These are phyloP conservation scores for Daktulosphaira vitifoliae DNA, from an alignment of 1,140 invertebrate genomes.

Conservation along the genomic window DNA sequence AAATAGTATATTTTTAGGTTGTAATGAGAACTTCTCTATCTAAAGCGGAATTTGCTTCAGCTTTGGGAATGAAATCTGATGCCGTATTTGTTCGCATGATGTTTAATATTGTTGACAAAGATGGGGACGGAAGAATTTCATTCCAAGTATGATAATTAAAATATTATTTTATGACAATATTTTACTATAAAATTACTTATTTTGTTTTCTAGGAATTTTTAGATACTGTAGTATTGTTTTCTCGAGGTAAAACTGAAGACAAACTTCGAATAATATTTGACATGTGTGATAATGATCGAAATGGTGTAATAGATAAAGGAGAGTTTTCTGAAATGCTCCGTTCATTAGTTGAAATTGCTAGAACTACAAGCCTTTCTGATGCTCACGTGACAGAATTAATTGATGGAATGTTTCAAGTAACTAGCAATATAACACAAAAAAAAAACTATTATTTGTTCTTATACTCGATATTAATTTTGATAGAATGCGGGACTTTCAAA, in stretches of 20 bases:
- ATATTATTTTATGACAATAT: too few relatives aligned
- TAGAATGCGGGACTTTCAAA: slow-evolving; percentile 81
- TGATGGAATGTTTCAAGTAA: slow-evolving; percentile 84
- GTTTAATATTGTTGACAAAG: slow-evolving; percentile 98
- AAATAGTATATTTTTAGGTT: too few relatives aligned
- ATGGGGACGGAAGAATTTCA: slow-evolving; percentile 88
- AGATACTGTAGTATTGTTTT: slow-evolving; percentile 87
- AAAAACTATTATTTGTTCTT: too few relatives aligned
- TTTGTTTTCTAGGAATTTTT: slow-evolving; percentile 69
- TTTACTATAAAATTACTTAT: neutral
- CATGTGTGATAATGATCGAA: slow-evolving; percentile 96
- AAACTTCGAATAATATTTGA: slow-evolving; percentile 95
- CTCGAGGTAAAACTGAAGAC: slow-evolving; percentile 86
- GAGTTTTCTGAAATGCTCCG: slow-evolving; percentile 90
- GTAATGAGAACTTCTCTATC: slow-evolving; percentile 90
- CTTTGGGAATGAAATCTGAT: slow-evolving; percentile 90
- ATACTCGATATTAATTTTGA: neutral
- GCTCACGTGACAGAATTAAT: slow-evolving; percentile 86
- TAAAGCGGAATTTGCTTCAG: slow-evolving; percentile 92
- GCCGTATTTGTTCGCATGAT: slow-evolving; percentile 97
- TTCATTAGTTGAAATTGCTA: slow-evolving; percentile 88
- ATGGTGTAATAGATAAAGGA: slow-evolving; percentile 88
- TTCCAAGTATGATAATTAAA: slow-evolving; percentile 59
- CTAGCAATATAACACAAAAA: neutral
- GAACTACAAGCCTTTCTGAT: slow-evolving; percentile 80